Base-by-base conservation (phyloP, 2,113 vertebrate genomes). In the Elanus axillaris region DNA sequence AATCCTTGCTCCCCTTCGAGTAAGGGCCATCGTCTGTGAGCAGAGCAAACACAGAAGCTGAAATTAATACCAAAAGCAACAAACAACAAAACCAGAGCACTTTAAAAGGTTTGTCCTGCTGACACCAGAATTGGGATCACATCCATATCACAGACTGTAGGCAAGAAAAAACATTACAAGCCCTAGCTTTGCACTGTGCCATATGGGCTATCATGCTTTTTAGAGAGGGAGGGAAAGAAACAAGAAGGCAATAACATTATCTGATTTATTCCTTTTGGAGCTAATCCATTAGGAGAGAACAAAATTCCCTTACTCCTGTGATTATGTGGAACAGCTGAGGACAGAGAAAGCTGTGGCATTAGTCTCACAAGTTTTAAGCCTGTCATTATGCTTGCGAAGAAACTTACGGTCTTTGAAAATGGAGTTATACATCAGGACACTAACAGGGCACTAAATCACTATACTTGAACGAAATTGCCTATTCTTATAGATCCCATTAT, bases 11-110 rank as follows among this genome's bases (percentile, higher is more conserved):
- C 63, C 98, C 99, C 97, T 99, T 99, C 20, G 98, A 99, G 90
- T 99, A 99, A 86, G 99, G 99, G 63, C 99, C 99, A 95, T 99
- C 99, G 40, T 99, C 99, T 99, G 98, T 4, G 58, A 96, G 97
- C 67, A 94, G 88, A 84, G 80, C 29, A 63, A 74, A 96, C 50
- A 89, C 34, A 95, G 48, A 79, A 56, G 11, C 68, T 27, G n/a
- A 92, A 84, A 90, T 96, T 88, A 97, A 58, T 23, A 68, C 62
- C 47, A 68, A 96, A 88, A 86, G 9, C 50, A 79, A 85, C 3
- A 52, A 67, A 63, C 12, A 73, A 50, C 20, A 55, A 18, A 95
- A 85, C 9, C 38, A 88, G 48, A 69, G 26, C 14, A 25, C 66
- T 91, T 80, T 1, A 15, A 60, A 72, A 81, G 14, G 13, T 42